Evolutionary conservation across 2,888 invertebrate species (phyloP).

Genomic region (Mythimna loreyi): DNA sequence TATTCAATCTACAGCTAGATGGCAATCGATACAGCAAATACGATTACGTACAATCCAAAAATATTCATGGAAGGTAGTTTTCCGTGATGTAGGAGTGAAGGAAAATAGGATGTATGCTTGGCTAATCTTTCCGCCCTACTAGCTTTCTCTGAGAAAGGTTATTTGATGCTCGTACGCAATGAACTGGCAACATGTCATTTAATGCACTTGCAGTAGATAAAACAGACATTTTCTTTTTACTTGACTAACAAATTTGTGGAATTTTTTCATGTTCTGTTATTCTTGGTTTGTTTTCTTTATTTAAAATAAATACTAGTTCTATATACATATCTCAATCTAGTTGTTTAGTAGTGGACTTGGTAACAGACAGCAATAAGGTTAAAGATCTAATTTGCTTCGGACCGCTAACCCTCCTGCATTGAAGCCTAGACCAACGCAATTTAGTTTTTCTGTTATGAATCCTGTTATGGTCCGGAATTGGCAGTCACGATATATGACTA

Average conservation of each 20-base stretch:
- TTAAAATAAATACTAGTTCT: background rate
- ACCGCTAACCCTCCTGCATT: constrained; percentile 38
- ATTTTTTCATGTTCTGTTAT: constrained; percentile 5
- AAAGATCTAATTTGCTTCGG: constrained; percentile 44
- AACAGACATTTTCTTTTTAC: constrained; percentile 33
- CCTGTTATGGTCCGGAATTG: constrained; percentile 38
- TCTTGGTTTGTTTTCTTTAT: background rate
- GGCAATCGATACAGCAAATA: constrained; percentile 47
- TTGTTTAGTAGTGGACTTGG: background rate
- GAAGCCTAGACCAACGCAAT: constrained; percentile 41
- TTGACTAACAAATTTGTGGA: constrained; percentile 12
- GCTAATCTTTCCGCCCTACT: constrained; percentile 65
- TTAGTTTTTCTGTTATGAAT: constrained; percentile 43
- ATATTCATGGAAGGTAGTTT: constrained; percentile 49
- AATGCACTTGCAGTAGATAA: constrained; percentile 60
- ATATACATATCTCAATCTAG: constrained; percentile 3
- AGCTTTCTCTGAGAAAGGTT: constrained; percentile 58
- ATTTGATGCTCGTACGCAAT: constrained; percentile 54
- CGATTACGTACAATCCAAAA: constrained; percentile 46
- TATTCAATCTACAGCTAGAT: constrained; percentile 52
- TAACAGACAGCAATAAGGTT: constrained; percentile 27
- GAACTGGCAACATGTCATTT: constrained; percentile 57
- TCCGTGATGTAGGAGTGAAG: constrained; percentile 48
- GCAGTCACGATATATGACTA: constrained; percentile 20
- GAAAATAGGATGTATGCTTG: constrained; percentile 64